Evolutionary conservation across 2,888 invertebrate genomes (phyloP).

Genomic region (Anthrax anthrax): DNA sequence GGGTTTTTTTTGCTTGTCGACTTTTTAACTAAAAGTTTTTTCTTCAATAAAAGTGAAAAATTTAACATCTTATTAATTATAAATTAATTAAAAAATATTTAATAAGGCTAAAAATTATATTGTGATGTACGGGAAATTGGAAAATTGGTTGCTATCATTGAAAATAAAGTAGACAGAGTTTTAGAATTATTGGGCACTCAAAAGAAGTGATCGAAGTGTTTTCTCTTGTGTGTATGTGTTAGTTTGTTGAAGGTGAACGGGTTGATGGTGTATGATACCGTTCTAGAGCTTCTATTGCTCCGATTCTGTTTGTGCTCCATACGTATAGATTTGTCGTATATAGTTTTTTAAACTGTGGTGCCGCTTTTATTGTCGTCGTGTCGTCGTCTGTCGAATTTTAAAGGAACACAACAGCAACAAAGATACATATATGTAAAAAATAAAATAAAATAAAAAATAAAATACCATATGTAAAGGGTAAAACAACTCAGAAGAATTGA

Average conservation of each 20-base stretch:
- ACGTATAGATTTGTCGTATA: neutral
- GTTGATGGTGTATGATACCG: neutral
- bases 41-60: conserved; percentile 4
- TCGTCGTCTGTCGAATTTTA: neutral
- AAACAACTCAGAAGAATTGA: conserved; percentile 2
- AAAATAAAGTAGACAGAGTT: neutral
- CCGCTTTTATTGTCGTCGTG: neutral
- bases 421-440: too few species aligned
- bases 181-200: neutral
- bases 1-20: conserved; percentile 8
- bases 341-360: neutral
- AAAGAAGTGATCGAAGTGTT: neutral
- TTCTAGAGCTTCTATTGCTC: neutral
- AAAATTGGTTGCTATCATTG: neutral
- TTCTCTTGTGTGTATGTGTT: neutral
- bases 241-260: neutral
- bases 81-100: neutral
- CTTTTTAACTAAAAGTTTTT: conserved; percentile 1
- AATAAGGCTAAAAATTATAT: neutral
- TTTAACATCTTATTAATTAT: neutral
- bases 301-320: neutral
- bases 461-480: conserved; percentile 5
- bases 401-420: neutral
- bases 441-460: neutral
- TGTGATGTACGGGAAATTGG: neutral